Conservation (phyloP, 1,140 invertebrate genomes). For the Trachelipus rathkii region DNA sequence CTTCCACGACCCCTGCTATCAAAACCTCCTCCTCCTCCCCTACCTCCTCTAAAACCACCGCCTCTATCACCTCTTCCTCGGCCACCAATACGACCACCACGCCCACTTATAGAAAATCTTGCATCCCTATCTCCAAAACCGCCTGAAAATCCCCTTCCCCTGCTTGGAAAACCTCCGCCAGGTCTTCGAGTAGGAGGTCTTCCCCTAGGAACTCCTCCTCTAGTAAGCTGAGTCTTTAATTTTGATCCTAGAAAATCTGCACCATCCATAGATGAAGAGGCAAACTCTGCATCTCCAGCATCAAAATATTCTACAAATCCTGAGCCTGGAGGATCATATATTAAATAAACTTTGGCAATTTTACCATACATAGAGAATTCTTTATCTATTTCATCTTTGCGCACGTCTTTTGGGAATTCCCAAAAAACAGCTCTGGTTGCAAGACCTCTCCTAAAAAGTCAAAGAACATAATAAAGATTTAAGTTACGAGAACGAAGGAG, state of each 20-base stretch:
- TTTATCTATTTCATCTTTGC: constrained; percentile 45
- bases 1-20: constrained; percentile 34
- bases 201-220: constrained; percentile 43
- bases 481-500: no score
- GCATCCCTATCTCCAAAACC: constrained; percentile 34
- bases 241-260: constrained; percentile 41
- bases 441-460: not conserved
- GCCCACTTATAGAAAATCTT: constrained; percentile 36
- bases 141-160: constrained; percentile 32
- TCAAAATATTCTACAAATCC: constrained; percentile 45
- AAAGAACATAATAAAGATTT: not conserved
- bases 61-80: constrained; percentile 33
- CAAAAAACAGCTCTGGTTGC: constrained; percentile 43
- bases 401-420: constrained; percentile 44
- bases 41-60: constrained; percentile 39
- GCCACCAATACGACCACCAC: constrained; percentile 30
- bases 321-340: constrained; percentile 45
- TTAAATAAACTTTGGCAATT: constrained; percentile 44
- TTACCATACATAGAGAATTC: constrained; percentile 42
- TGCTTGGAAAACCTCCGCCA: constrained; percentile 29
- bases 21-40: constrained; percentile 32
- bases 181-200: constrained; percentile 27
- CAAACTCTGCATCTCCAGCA: constrained; percentile 43
- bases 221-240: constrained; percentile 39
- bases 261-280: constrained; percentile 44